Percentiles rank a stretch among this genome's conserved stretches.
Evolutionary conservation across 2,888 invertebrate genomes (phyloP).

Genomic region (Pemphredon lugubris): DNA sequence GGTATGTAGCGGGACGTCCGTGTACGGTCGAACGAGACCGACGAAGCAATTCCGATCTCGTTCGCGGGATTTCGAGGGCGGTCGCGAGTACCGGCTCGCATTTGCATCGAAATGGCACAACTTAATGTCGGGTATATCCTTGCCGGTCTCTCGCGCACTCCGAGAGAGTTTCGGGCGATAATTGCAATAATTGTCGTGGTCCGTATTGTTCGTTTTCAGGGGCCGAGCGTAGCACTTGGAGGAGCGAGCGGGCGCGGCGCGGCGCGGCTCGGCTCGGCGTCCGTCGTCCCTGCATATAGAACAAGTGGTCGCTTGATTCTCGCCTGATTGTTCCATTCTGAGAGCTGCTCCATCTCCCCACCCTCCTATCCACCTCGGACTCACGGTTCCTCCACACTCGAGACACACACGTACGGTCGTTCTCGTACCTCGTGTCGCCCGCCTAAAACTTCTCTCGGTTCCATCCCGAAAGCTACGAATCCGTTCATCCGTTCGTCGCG

Average conservation of each 20-base stretch:
- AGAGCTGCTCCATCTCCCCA: slow-evolving; percentile 68
- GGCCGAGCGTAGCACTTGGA: slow-evolving; percentile 67
- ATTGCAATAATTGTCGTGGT: slow-evolving; percentile 79
- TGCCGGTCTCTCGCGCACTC: slow-evolving; percentile 44
- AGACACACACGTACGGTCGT: slow-evolving; percentile 55
- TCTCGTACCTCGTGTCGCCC: slow-evolving; percentile 43
- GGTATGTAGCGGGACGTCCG: neutral
- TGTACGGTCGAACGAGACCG: neutral
- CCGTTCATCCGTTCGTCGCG: slow-evolving; percentile 19
- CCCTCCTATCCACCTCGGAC: slow-evolving; percentile 37
- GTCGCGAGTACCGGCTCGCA: slow-evolving; percentile 44
- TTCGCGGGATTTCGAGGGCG: slow-evolving; percentile 20
- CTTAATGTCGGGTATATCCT: slow-evolving; percentile 58
- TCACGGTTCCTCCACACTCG: slow-evolving; percentile 48
- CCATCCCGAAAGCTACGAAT: slow-evolving; percentile 46
- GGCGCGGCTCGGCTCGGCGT: slow-evolving; percentile 70
- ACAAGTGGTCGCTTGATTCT: slow-evolving; percentile 81
- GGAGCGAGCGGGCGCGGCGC: slow-evolving; percentile 66
- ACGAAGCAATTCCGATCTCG: slow-evolving; percentile 7
- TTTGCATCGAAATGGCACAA: slow-evolving; percentile 75
- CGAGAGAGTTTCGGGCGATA: slow-evolving; percentile 66
- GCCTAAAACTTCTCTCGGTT: slow-evolving; percentile 42
- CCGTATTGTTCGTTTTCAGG: slow-evolving; percentile 70
- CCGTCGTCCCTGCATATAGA: slow-evolving; percentile 73
- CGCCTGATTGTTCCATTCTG: slow-evolving; percentile 80